A percentile compares a stretch with the other conserved stretches of the same genome.
These are phyloP conservation scores for Lithobates sylvaticus DNA, from an alignment of 2,797 vertebrate genomes.

Conservation along the genomic window DNA sequence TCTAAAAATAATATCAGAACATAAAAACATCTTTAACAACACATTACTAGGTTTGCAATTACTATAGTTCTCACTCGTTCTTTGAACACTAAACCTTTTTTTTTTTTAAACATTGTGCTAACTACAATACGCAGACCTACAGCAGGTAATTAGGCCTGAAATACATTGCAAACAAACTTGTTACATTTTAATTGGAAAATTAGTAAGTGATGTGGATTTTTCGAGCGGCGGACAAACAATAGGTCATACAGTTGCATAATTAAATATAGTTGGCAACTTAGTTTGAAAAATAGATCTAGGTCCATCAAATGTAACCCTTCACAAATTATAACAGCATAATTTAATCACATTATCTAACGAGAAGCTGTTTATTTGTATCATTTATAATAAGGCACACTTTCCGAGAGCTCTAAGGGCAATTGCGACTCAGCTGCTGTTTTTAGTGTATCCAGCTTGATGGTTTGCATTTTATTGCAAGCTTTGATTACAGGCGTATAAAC, in stretches of 20 bases:
- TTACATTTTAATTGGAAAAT: background rate
- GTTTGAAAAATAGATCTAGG: background rate
- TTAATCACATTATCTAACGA: conserved; percentile 2
- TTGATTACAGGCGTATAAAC: conserved; percentile 39
- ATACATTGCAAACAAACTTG: background rate
- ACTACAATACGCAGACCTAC: background rate
- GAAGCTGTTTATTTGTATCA: conserved; percentile 9
- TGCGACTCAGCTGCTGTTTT: conserved; percentile 29
- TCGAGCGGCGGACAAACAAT: background rate
- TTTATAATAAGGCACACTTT: conserved; percentile 20
- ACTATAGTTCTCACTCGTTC: too few relatives aligned
- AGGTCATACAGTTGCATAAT: background rate
- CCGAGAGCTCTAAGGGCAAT: conserved; percentile 28
- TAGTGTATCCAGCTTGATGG: conserved; percentile 14
- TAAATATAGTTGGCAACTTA: background rate
- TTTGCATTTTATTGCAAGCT: conserved; percentile 38
- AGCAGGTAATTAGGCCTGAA: background rate
- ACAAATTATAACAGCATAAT: background rate
- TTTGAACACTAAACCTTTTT: background rate
- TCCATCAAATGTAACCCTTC: background rate
- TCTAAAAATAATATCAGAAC: too few relatives aligned
- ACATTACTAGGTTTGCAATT: background rate
- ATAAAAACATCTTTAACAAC: too few relatives aligned
- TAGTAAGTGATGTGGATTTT: background rate
- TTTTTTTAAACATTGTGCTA: background rate